These are phyloP conservation scores for Hyles vespertilio DNA, from an alignment of 1,140 invertebrate species.

Conservation along the genomic window DNA sequence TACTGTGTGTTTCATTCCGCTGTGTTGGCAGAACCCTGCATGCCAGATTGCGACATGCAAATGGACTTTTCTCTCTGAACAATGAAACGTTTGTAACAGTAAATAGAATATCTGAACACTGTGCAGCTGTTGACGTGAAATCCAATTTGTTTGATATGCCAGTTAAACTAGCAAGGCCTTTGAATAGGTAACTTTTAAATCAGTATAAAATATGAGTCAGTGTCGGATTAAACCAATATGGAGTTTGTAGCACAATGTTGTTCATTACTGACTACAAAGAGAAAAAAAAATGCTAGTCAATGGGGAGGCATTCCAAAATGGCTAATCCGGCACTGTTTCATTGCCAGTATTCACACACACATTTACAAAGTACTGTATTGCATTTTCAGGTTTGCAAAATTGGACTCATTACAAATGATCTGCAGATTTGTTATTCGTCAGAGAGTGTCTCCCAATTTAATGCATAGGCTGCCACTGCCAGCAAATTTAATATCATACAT, in stretches of 20 bases:
- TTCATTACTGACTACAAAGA: too few species aligned
- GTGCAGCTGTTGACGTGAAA: conserved; percentile 66
- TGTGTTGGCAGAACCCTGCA: conserved; percentile 67
- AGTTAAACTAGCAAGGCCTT: conserved; percentile 65
- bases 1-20: conserved; percentile 66
- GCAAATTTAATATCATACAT: conserved; percentile 64
- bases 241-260: too few species aligned
- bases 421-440: conserved; percentile 70
- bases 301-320: too few species aligned
- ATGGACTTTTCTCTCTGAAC: conserved; percentile 67
- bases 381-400: conserved; percentile 65
- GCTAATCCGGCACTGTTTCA: too few species aligned
- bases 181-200: conserved; percentile 51
- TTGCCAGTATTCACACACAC: too few species aligned
- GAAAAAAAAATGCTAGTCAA: too few species aligned
- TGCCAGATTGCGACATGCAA: conserved; percentile 62
- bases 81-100: conserved; percentile 72
- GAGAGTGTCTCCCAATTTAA: conserved; percentile 54
- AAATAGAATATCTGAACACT: conserved; percentile 67
- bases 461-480: conserved; percentile 58
- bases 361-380: neutral
- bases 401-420: conserved; percentile 68
- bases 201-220: neutral
- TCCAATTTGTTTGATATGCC: conserved; percentile 70
- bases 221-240: too few species aligned